Percentiles rank a stretch among this genome's conserved stretches.
Conservation (phyloP, 2,888 invertebrate species). For the Caenorhabditis sulstoni region DNA sequence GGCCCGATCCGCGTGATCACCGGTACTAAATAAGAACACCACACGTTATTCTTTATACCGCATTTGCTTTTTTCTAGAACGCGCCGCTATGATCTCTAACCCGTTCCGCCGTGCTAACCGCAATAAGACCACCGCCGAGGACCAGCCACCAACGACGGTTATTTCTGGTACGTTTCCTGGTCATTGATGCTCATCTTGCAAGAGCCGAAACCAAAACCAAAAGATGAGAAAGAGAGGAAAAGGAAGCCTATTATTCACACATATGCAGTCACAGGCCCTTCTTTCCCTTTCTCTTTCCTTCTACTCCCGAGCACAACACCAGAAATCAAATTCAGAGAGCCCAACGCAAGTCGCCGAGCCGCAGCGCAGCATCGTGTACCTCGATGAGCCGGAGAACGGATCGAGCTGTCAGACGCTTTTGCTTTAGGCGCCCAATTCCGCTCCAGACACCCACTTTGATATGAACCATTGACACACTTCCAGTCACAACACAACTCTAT, state of each 20-base stretch:
- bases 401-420: conserved; percentile 54
- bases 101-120: conserved; percentile 44
- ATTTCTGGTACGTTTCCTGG: conserved; percentile 40
- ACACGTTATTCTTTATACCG: neutral
- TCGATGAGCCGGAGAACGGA: conserved; percentile 55
- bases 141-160: conserved; percentile 28
- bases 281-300: too few relatives aligned
- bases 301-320: too few relatives aligned
- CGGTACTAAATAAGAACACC: conserved; percentile 7
- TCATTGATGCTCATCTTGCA: neutral
- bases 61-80: conserved; percentile 24
- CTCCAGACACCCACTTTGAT: neutral
- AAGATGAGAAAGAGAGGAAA: conserved; percentile 18
- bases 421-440: conserved; percentile 19
- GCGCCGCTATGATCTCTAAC: conserved; percentile 44
- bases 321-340: conserved; percentile 33
- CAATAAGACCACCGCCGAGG: neutral
- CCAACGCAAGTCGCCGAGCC: conserved; percentile 38
- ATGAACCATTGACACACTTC: neutral
- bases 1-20: conserved; percentile 46
- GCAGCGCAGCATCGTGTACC: conserved; percentile 46
- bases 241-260: conserved; percentile 21
- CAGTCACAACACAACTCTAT: neutral
- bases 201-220: too few relatives aligned
- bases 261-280: neutral